Percentiles rank a stretch among this genome's conserved stretches.
These are phyloP conservation scores for Hoplostethus atlanticus DNA, from an alignment of 2,797 vertebrate genomes.

Conservation along the genomic window DNA sequence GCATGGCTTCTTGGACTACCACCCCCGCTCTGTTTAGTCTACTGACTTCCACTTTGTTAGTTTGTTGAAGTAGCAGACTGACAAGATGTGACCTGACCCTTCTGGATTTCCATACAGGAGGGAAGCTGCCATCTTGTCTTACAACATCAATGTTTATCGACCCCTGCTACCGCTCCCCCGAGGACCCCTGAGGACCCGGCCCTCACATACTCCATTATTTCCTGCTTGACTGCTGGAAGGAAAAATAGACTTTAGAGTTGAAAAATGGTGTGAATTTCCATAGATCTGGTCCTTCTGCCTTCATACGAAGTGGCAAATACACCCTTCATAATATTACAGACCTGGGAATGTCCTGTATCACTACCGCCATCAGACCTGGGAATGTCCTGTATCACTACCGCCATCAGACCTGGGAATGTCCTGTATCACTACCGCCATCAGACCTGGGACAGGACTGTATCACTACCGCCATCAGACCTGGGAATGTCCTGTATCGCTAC, in stretches of 20 bases:
- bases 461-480: too few relatives aligned
- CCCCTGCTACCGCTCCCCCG: conserved; percentile 55
- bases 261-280: conserved; percentile 9
- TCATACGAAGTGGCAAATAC: conserved; percentile 8
- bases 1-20: conserved; percentile 30
- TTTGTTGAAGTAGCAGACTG: conserved; percentile 73
- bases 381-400: too few relatives aligned
- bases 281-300: conserved; percentile 39
- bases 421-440: too few relatives aligned
- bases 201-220: conserved; percentile 54
- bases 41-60: conserved; percentile 65
- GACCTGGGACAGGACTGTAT: too few relatives aligned
- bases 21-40: conserved; percentile 73
- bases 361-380: conserved; percentile 10
- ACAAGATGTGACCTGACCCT: conserved; percentile 73
- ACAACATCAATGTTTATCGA: conserved; percentile 76
- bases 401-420: conserved; percentile 4
- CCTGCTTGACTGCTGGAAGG: conserved; percentile 33
- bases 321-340: neutral
- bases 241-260: conserved; percentile 33
- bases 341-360: conserved; percentile 15
- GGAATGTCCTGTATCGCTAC: too few relatives aligned
- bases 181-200: conserved; percentile 21
- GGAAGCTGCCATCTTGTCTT: conserved; percentile 75
- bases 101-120: conserved; percentile 54